Percentiles rank a stretch among this genome's conserved stretches.
phyloP scores from a whole-genome alignment of 2,888 invertebrate genomes.

The Philaethria dido region DNA sequence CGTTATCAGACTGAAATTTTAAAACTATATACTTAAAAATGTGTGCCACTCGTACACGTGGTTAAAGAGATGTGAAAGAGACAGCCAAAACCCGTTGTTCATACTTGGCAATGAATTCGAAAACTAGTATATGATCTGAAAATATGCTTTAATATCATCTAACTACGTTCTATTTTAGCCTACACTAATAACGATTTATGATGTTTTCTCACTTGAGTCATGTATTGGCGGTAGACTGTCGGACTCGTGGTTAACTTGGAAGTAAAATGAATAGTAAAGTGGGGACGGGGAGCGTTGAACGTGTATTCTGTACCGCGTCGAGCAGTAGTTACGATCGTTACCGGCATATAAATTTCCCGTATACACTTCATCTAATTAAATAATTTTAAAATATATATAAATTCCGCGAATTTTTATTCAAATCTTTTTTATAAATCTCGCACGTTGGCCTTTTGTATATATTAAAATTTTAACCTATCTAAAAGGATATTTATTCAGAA shows the following conservation, averaged over 20 bases:
- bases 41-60: conserved; percentile 64
- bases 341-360: conserved; percentile 42
- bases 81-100: conserved; percentile 71
- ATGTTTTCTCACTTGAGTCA: conserved; percentile 58
- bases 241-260: conserved; percentile 66
- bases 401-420: neutral
- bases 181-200: conserved; percentile 48
- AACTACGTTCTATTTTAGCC: conserved; percentile 45
- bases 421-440: neutral
- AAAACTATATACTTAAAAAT: conserved; percentile 46
- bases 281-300: conserved; percentile 61
- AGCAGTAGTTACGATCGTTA: conserved; percentile 58
- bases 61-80: conserved; percentile 60
- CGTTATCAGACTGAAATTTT: conserved; percentile 49
- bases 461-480: conserved; percentile 67
- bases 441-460: conserved; percentile 5
- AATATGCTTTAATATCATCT: conserved; percentile 46
- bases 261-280: conserved; percentile 69
- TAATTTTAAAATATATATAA: conserved; percentile 1
- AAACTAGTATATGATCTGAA: conserved; percentile 38
- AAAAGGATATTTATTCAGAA: conserved; percentile 39
- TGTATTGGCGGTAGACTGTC: conserved; percentile 62
- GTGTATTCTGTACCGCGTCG: conserved; percentile 55
- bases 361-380: conserved; percentile 19
- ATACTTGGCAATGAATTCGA: conserved; percentile 78